Percentiles rank a stretch among this genome's conserved stretches.
Evolutionary conservation across 2,797 vertebrate genomes (phyloP).

Genomic region (Jordanella pulchra): DNA sequence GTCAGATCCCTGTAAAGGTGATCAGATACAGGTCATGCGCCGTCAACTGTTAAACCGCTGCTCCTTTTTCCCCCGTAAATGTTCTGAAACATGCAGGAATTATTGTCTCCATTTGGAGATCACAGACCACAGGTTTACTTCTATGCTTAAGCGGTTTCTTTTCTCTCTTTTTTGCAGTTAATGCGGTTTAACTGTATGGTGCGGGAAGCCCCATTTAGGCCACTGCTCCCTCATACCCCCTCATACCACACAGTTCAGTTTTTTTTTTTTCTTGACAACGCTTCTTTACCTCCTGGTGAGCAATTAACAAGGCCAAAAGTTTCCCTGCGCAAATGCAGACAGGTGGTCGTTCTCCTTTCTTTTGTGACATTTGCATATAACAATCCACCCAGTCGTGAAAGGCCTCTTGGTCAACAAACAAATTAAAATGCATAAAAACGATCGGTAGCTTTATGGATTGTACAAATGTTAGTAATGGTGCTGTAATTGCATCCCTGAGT

Average conservation of each 20-base stretch:
- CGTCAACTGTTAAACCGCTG: slow-evolving; percentile 54
- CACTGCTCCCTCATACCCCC: slow-evolving; percentile 6
- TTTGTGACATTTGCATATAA: slow-evolving; percentile 75
- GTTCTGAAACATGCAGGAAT: not conserved
- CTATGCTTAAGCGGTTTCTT: not conserved
- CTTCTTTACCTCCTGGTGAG: slow-evolving; percentile 72
- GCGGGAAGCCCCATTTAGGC: not conserved
- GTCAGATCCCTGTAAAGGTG: slow-evolving; percentile 53
- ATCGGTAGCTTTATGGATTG: slow-evolving; percentile 40
- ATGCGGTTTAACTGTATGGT: not conserved
- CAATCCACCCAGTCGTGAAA: slow-evolving; percentile 74
- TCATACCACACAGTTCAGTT: slow-evolving; percentile 63
- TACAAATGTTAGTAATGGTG: slow-evolving; percentile 29
- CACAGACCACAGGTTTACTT: too few relatives aligned
- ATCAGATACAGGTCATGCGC: slow-evolving; percentile 60
- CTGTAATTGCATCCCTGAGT: not conserved
- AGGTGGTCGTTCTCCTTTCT: slow-evolving; percentile 70
- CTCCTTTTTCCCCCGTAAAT: slow-evolving; percentile 2
- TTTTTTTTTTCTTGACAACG: slow-evolving; percentile 25
- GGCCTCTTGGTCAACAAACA: slow-evolving; percentile 60
- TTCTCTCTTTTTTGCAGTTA: too few relatives aligned
- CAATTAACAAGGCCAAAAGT: slow-evolving; percentile 87
- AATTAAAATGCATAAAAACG: slow-evolving; percentile 65
- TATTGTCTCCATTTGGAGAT: not conserved
- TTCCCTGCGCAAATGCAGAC: slow-evolving; percentile 77